Conservation (phyloP, 92 coral and sea anemone genomes). For the Epizoanthus ramosus region DNA sequence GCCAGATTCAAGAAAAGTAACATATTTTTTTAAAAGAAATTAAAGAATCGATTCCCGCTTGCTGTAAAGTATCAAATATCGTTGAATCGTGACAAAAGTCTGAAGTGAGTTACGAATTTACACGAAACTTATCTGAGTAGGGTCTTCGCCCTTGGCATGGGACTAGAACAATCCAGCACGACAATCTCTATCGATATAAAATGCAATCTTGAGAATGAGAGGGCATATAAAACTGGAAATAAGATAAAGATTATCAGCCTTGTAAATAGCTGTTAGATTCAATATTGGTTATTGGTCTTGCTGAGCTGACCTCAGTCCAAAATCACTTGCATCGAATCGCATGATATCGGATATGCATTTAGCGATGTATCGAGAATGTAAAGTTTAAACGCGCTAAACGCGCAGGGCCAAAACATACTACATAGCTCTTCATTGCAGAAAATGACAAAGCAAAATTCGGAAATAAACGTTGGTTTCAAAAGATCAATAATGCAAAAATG, state of each 20-base stretch:
- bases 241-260: too few species aligned
- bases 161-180: neutral
- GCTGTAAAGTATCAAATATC: neutral
- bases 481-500: conserved; percentile 5
- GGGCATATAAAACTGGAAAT: neutral
- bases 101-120: neutral
- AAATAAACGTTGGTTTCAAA: neutral
- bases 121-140: neutral
- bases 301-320: neutral
- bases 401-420: too few species aligned
- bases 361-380: too few species aligned
- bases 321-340: neutral
- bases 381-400: too few species aligned
- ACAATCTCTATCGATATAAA: neutral
- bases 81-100: neutral
- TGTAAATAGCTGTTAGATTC: neutral
- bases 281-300: neutral
- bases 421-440: neutral
- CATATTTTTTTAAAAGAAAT: neutral
- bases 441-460: neutral
- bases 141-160: neutral
- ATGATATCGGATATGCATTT: neutral
- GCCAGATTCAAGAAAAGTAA: neutral
- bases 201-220: neutral
- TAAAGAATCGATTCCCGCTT: neutral